phyloP scores from a whole-genome alignment of 2,888 invertebrate genomes.

The Andrena bicolor region DNA sequence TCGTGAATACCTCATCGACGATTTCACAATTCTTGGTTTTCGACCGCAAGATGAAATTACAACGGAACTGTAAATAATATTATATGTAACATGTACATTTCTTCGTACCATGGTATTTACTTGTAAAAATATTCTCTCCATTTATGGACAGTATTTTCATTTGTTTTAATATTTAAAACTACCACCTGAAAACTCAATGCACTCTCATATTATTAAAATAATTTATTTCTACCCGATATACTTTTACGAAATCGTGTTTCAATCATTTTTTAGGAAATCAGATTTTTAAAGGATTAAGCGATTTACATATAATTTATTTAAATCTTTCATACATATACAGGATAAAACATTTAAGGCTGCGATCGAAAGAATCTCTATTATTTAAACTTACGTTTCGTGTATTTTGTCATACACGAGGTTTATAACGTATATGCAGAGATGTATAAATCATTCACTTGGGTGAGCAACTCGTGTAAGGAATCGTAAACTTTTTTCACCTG shows the following conservation, averaged over 20 bases:
- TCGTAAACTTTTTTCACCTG: no score
- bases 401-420: no score
- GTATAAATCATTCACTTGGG: no score
- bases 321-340: neutral
- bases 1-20: constrained; percentile 86
- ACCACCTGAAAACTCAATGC: neutral
- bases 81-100: constrained; percentile 39
- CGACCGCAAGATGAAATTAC: constrained; percentile 95
- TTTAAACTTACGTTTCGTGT: neutral
- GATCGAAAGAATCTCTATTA: neutral
- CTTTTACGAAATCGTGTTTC: neutral
- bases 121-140: constrained; percentile 17
- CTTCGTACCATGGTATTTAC: constrained; percentile 21
- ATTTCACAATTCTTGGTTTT: constrained; percentile 93
- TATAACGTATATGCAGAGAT: no score
- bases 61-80: constrained; percentile 89
- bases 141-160: constrained; percentile 10
- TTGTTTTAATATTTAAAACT: constrained; percentile 15
- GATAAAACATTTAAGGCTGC: neutral
- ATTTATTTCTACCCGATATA: constrained; percentile 24
- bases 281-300: neutral
- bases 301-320: neutral
- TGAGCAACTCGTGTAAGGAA: no score
- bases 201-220: constrained; percentile 15
- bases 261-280: constrained; percentile 3